phyloP scores from a whole-genome alignment of 2,797 vertebrate genomes.

The Takifugu rubripes region DNA sequence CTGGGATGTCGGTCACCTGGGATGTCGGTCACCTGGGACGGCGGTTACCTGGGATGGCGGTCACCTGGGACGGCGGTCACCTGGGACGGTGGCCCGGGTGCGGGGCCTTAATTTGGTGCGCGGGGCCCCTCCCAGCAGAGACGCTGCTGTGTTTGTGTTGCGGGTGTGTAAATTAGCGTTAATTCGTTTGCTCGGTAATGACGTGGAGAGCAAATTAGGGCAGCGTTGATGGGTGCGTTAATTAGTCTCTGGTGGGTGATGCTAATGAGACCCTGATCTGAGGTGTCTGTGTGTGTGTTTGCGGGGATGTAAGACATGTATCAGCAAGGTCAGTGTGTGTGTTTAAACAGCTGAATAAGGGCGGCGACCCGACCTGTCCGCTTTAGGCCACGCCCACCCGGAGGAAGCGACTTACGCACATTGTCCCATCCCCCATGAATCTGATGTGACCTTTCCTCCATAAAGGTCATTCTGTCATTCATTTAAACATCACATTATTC shows the following conservation, averaged over 20 bases:
- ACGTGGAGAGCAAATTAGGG: slow-evolving; percentile 80
- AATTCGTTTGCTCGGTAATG: slow-evolving; percentile 82
- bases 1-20: too few species aligned
- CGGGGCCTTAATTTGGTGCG: slow-evolving; percentile 51
- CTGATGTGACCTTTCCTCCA: too few species aligned
- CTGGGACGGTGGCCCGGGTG: slow-evolving; percentile 23
- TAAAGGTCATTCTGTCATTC: too few species aligned
- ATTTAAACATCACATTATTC: too few species aligned
- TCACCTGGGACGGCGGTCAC: slow-evolving; percentile 31
- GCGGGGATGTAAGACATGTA: background rate
- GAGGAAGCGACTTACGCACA: slow-evolving; percentile 16
- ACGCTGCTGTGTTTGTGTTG: slow-evolving; percentile 77
- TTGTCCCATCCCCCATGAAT: background rate
- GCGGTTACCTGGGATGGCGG: background rate
- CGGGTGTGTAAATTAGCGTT: slow-evolving; percentile 77
- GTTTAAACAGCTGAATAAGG: slow-evolving; percentile 48
- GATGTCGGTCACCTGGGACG: too few species aligned
- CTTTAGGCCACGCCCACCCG: background rate
- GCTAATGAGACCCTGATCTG: slow-evolving; percentile 77
- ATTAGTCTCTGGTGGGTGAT: slow-evolving; percentile 79
- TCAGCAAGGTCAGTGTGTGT: too few species aligned
- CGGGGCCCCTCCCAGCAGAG: slow-evolving; percentile 63
- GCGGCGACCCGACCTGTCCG: slow-evolving; percentile 30
- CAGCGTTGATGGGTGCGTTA: slow-evolving; percentile 79
- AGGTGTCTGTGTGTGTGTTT: slow-evolving; percentile 10